These are phyloP conservation scores for Pogonus chalceus DNA, from an alignment of 1,140 invertebrate species.

Conservation along the genomic window DNA sequence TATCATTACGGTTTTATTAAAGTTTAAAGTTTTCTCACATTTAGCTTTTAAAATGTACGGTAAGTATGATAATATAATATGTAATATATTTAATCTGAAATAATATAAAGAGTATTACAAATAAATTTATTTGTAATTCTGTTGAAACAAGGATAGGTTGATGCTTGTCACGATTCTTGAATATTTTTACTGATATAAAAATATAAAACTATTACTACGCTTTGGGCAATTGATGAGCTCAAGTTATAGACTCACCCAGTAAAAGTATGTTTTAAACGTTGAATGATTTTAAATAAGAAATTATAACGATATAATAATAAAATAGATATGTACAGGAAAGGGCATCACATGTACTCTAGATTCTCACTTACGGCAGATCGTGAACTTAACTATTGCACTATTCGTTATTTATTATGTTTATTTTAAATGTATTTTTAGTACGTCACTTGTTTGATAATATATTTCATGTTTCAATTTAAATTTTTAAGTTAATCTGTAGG, in stretches of 20 bases:
- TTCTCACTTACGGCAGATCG: neutral
- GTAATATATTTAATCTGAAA: neutral
- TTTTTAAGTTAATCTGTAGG: too few species aligned
- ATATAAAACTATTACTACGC: neutral
- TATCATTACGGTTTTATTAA: too few species aligned
- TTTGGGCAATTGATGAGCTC: neutral
- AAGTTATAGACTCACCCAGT: neutral
- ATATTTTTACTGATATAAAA: neutral
- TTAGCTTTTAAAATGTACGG: neutral
- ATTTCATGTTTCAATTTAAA: too few species aligned
- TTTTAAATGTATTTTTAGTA: too few species aligned
- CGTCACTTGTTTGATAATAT: too few species aligned
- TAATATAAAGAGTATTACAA: neutral
- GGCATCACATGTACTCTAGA: too few species aligned
- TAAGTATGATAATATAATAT: neutral
- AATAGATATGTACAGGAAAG: neutral
- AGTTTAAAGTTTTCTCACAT: too few species aligned
- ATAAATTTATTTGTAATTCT: too few species aligned
- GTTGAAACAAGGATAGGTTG: too few species aligned
- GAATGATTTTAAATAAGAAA: neutral
- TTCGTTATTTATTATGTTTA: too few species aligned
- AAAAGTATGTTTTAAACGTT: neutral
- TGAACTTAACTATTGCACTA: neutral
- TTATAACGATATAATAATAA: neutral
- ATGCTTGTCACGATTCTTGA: too few species aligned